Percentiles rank a stretch among this genome's conserved stretches.
Conservation (phyloP, 2,113 vertebrate species). For the Bufo bufo region DNA sequence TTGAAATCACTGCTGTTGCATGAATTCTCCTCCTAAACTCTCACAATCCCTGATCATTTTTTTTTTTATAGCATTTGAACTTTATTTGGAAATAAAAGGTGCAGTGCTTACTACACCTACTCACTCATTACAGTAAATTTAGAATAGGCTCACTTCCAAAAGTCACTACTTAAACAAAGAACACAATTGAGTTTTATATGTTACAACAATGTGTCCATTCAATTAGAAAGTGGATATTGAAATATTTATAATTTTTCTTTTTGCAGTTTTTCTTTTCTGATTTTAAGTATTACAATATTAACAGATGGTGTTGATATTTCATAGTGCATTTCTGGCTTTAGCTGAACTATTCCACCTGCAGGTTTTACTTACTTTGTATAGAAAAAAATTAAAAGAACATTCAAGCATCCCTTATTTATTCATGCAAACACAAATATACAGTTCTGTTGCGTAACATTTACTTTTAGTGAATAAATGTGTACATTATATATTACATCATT, state of each 20-base stretch:
- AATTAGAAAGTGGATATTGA: background rate
- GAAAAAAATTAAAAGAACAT: too few relatives aligned
- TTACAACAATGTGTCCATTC: background rate
- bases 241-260: conserved; percentile 6
- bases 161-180: background rate
- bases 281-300: background rate
- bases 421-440: too few relatives aligned
- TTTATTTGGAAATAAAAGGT: background rate
- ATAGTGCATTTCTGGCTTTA: background rate
- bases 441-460: too few relatives aligned
- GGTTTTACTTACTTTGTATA: too few relatives aligned
- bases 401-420: too few relatives aligned
- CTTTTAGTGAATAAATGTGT: too few relatives aligned
- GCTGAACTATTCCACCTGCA: too few relatives aligned
- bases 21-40: background rate
- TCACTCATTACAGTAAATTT: background rate
- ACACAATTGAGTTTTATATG: background rate
- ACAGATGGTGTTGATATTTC: conserved; percentile 20
- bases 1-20: too few relatives aligned
- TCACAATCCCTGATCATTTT: background rate
- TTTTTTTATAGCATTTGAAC: background rate
- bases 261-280: background rate
- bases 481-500: too few relatives aligned
- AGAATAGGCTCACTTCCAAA: background rate
- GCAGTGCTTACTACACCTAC: background rate